Base-by-base conservation (phyloP, 2,888 invertebrate species). In the Dimorphilus gyrociliatus region DNA sequence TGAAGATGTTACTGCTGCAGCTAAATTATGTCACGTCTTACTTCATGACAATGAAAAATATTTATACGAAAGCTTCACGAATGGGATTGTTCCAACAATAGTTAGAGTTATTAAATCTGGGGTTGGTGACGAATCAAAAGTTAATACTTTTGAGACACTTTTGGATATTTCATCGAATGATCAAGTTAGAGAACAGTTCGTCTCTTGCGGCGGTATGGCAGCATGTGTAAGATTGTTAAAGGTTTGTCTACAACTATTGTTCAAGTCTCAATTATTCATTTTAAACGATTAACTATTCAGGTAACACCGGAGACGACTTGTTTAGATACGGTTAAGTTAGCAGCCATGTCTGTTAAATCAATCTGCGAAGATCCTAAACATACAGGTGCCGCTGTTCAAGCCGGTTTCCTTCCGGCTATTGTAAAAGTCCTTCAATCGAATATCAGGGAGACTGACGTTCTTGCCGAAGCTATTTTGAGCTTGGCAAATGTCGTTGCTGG, bases 1-100 rank as follows among this genome's bases (percentile, higher is more conserved):
- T 23, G 53, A 53, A 15, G 57, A 57, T 32, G 47, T 46, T 1
- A 47, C 47, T 17, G 39, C 49, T 5, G 53, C 53, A 10, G 54
- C 51, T 0, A 45, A 39, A 26, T 53, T n/a, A n/a, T n/a, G n/a
- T n/a, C n/a, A n/a, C n/a, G n/a, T n/a, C n/a, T n/a, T n/a, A n/a
- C n/a, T n/a, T n/a, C n/a, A n/a, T n/a, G n/a, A n/a, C n/a, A n/a
- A n/a, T n/a, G n/a, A n/a, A n/a, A n/a, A n/a, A n/a, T n/a, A n/a
- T n/a, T n/a, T n/a, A n/a, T n/a, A n/a, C n/a, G n/a, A n/a, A n/a
- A n/a, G n/a, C n/a, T n/a, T n/a, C n/a, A n/a, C n/a, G n/a, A 48
- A 47, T 36, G 53, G 48, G 5, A 45, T 51, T 8, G 42, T 57
- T 10, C 50, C 51, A 8, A 43, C 45, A 0, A 41, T 56, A n/a